These are phyloP conservation scores for Uloborus plumipes DNA, from an alignment of 2,888 invertebrate genomes.

Conservation along the genomic window DNA sequence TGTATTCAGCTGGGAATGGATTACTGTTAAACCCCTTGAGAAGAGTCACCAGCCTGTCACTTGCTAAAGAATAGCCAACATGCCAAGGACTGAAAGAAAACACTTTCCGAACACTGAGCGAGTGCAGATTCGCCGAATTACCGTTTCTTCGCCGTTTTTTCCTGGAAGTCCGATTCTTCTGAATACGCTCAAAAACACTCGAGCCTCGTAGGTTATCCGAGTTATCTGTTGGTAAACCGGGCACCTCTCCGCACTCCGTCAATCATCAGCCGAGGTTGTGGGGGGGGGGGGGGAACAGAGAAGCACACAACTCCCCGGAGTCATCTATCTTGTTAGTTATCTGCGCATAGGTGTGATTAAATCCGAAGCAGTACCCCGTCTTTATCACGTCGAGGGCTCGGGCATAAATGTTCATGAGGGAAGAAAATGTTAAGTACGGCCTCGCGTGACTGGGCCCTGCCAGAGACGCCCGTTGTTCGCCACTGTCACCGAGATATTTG, in stretches of 20 bases:
- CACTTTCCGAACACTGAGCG: too few species aligned
- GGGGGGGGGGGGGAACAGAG: not conserved
- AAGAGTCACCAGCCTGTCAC: too few species aligned
- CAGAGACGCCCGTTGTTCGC: slow-evolving; percentile 2
- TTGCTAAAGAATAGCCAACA: too few species aligned
- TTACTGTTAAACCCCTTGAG: too few species aligned
- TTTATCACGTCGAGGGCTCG: slow-evolving; percentile 5
- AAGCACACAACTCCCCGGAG: not conserved
- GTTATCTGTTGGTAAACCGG: slow-evolving; percentile 11
- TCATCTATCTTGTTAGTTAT: slow-evolving; percentile 13
- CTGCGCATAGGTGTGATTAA: slow-evolving; percentile 17
- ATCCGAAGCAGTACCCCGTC: slow-evolving; percentile 11
- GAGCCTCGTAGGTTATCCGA: not conserved
- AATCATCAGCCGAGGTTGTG: not conserved
- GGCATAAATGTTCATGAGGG: not conserved
- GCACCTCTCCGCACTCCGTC: slow-evolving; percentile 18
- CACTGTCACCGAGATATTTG: not conserved
- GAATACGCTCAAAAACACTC: too few species aligned
- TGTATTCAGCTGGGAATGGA: too few species aligned
- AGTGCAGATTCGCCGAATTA: too few species aligned
- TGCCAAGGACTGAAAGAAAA: too few species aligned
- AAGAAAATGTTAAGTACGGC: slow-evolving; percentile 5
- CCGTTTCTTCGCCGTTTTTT: too few species aligned
- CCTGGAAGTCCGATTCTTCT: too few species aligned
- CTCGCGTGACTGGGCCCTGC: slow-evolving; percentile 7